Percentiles rank a stretch among this genome's conserved stretches.
phyloP scores from a whole-genome alignment of 2,113 vertebrate species.

The Chaetorhynchus papuensis region DNA sequence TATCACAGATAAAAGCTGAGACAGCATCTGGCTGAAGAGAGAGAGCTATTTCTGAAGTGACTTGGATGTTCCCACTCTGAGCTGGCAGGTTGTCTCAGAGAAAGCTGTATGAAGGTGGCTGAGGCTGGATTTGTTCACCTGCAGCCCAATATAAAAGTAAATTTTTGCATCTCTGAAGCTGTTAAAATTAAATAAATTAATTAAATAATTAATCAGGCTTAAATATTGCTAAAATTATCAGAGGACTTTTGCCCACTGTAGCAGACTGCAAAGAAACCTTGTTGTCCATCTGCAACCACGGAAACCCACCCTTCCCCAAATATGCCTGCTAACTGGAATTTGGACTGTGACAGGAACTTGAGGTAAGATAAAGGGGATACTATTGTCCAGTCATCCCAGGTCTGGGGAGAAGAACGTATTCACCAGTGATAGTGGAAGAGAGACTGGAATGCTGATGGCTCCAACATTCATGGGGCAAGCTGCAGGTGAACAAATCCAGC shows the following conservation, averaged over 20 bases:
- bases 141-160: not conserved
- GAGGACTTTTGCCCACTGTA: not conserved
- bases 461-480: not conserved
- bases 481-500: not conserved
- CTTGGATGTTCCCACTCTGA: not conserved
- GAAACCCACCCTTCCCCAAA: not conserved
- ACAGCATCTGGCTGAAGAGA: not conserved
- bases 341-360: not conserved
- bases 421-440: not conserved
- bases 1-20: not conserved
- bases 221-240: not conserved
- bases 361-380: not conserved
- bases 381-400: not conserved
- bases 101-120: not conserved
- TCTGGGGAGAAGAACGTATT: not conserved
- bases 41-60: not conserved
- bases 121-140: not conserved
- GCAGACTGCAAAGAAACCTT: not conserved
- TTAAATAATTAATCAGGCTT: too few relatives aligned
- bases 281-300: not conserved
- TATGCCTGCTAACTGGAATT: not conserved
- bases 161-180: not conserved
- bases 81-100: not conserved
- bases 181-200: too few relatives aligned
- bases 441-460: not conserved